phyloP scores from a whole-genome alignment of 2,797 vertebrate species.

The Hippoglossus hippoglossus region DNA sequence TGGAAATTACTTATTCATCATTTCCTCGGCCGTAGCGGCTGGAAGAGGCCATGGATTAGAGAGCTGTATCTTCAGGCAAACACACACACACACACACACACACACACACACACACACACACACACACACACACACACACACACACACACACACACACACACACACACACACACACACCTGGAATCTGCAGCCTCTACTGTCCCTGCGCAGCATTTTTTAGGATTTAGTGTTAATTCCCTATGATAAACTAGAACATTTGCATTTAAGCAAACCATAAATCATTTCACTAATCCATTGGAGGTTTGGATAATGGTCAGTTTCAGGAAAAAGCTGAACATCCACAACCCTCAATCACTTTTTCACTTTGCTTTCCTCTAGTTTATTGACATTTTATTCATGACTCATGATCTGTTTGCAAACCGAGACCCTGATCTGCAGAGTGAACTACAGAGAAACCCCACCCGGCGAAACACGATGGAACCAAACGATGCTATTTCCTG shows the following conservation, averaged over 20 bases:
- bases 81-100: slow-evolving; percentile 19
- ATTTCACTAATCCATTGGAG: slow-evolving; percentile 6
- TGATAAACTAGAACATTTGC: slow-evolving; percentile 19
- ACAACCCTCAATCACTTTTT: background rate
- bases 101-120: slow-evolving; percentile 20
- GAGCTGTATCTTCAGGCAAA: slow-evolving; percentile 24
- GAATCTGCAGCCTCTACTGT: slow-evolving; percentile 17
- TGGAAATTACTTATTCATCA: slow-evolving; percentile 62
- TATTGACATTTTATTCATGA: background rate
- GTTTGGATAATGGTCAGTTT: slow-evolving; percentile 7
- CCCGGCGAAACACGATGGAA: slow-evolving; percentile 3
- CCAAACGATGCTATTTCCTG: slow-evolving; percentile 21
- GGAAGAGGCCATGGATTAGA: slow-evolving; percentile 40
- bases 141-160: slow-evolving; percentile 16
- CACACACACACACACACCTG: slow-evolving; percentile 27
- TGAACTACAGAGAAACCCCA: background rate
- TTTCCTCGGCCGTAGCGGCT: slow-evolving; percentile 12
- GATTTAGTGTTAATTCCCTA: slow-evolving; percentile 32
- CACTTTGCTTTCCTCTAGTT: background rate
- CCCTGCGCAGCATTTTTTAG: slow-evolving; percentile 37
- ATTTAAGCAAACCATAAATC: slow-evolving; percentile 27
- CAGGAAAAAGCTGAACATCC: background rate
- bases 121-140: slow-evolving; percentile 4
- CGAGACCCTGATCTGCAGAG: background rate
- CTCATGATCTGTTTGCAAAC: background rate